Conservation (phyloP, 2,113 vertebrate genomes). For the Bubalus kerabau region DNA sequence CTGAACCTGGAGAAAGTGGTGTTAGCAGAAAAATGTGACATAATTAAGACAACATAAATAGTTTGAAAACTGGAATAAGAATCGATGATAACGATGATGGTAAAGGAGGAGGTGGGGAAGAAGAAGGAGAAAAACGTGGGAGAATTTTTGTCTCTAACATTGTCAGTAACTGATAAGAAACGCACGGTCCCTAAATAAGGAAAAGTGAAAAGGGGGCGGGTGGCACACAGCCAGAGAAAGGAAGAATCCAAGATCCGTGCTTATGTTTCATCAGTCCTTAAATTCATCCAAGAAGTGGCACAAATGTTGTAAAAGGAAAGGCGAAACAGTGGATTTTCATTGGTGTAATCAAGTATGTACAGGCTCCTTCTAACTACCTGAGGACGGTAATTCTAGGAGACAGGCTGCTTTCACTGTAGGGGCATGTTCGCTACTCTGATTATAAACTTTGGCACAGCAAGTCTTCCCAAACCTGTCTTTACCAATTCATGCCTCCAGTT, state of each 20-base stretch:
- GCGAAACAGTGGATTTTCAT: neutral
- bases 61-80: neutral
- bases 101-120: neutral
- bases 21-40: neutral
- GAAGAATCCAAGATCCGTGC: neutral
- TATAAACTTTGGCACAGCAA: neutral
- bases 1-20: neutral
- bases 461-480: neutral
- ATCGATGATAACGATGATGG: neutral
- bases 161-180: constrained; percentile 16
- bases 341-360: neutral
- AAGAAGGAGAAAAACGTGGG: neutral
- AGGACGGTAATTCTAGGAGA: neutral
- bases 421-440: neutral
- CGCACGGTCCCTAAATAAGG: neutral
- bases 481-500: neutral
- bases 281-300: neutral
- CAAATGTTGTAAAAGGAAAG: neutral
- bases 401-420: neutral
- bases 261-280: neutral
- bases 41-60: neutral
- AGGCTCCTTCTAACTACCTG: neutral
- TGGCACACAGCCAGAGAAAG: neutral
- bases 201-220: neutral
- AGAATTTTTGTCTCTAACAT: neutral